phyloP scores from a whole-genome alignment of 2,113 vertebrate genomes.

The Sebastes schlegelii region DNA sequence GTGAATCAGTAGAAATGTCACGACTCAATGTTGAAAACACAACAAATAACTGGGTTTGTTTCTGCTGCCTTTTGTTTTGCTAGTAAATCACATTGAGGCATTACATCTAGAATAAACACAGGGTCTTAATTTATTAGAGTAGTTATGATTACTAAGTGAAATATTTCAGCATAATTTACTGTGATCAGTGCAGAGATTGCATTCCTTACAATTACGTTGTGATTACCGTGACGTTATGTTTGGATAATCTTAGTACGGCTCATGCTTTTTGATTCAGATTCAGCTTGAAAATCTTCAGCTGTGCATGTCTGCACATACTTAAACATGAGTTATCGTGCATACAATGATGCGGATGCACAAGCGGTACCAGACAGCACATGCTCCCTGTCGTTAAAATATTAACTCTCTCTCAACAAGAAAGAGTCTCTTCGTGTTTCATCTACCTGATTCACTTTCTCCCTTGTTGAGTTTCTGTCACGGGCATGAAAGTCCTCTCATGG shows the following conservation, averaged over 20 bases:
- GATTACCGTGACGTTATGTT: constrained; percentile 65
- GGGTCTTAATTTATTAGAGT: constrained; percentile 39
- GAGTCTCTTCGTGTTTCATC: constrained; percentile 46
- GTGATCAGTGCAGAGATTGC: constrained; percentile 46
- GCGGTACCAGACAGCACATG: constrained; percentile 18
- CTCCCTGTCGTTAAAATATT: constrained; percentile 59
- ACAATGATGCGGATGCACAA: constrained; percentile 25
- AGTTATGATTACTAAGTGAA: constrained; percentile 54
- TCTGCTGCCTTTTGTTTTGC: constrained; percentile 6
- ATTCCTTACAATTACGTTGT: constrained; percentile 61
- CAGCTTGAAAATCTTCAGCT: constrained; percentile 25
- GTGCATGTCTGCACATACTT: constrained; percentile 19
- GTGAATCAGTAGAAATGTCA: constrained; percentile 18
- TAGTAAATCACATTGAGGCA: constrained; percentile 37
- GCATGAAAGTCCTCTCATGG: constrained; percentile 15
- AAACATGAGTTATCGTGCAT: constrained; percentile 30
- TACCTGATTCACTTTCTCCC: constrained; percentile 26
- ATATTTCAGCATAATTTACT: constrained; percentile 58
- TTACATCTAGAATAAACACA: constrained; percentile 54
- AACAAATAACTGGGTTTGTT: constrained; percentile 5
- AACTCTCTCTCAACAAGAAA: constrained; percentile 48
- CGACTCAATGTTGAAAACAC: not conserved
- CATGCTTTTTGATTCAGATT: constrained; percentile 41
- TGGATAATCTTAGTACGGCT: constrained; percentile 44
- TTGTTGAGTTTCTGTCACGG: constrained; percentile 28